phyloP scores from a whole-genome alignment of 2,113 vertebrate species.

The Corythoichthys haematopterus region DNA sequence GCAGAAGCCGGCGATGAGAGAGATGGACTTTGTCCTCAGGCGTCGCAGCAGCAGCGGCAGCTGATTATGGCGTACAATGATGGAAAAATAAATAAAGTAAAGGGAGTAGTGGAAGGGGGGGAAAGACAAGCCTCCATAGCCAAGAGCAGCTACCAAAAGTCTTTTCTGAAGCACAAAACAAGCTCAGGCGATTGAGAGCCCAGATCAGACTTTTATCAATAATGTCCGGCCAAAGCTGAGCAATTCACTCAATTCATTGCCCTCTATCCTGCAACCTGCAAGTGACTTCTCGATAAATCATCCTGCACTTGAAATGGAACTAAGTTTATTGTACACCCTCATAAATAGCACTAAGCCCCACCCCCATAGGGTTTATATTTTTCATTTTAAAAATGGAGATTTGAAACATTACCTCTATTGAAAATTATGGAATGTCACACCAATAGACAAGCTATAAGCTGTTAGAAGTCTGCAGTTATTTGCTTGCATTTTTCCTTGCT shows the following conservation, averaged over 20 bases:
- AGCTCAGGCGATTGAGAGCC: constrained; percentile 58
- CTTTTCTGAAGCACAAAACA: constrained; percentile 41
- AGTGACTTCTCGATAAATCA: not conserved
- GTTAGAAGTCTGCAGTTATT: no score
- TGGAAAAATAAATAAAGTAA: constrained; percentile 26
- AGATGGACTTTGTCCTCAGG: constrained; percentile 71
- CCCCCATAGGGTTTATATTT: no score
- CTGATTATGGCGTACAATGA: constrained; percentile 69
- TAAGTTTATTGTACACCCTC: not conserved
- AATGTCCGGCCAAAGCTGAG: constrained; percentile 32
- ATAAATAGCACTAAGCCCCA: no score
- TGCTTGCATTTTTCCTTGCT: no score
- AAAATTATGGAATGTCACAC: no score
- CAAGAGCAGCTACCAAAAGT: constrained; percentile 61
- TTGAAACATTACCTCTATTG: no score
- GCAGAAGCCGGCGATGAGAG: constrained; percentile 68
- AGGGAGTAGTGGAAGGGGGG: not conserved
- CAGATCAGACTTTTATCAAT: constrained; percentile 48
- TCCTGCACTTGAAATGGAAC: constrained; percentile 1
- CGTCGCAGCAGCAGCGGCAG: constrained; percentile 24
- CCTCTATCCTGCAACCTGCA: not conserved
- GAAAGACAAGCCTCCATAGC: constrained; percentile 39
- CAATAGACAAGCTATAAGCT: no score
- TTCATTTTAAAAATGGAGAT: no score
- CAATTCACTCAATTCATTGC: constrained; percentile 14